These are phyloP conservation scores for Porites rus DNA, from an alignment of 92 coral and sea anemone genomes.

Conservation along the genomic window DNA sequence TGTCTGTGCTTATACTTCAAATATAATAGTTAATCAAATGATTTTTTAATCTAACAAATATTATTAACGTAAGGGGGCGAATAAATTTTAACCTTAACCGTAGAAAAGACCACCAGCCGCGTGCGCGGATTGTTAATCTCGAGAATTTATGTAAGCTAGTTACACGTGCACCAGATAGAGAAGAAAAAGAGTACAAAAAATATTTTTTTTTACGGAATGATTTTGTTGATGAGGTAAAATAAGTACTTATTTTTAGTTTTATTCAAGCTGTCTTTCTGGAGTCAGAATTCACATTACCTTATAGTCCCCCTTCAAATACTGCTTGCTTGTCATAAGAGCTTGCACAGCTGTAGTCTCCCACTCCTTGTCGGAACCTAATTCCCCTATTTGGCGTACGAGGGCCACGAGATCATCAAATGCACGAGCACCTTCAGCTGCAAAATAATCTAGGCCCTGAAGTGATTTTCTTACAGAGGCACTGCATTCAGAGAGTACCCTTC, in stretches of 20 bases:
- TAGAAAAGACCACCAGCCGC: background rate
- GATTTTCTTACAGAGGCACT: constrained; percentile 51
- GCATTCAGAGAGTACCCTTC: constrained; percentile 47
- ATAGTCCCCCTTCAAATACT: constrained; percentile 25
- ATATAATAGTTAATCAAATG: constrained; percentile 2
- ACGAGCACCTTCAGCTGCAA: constrained; percentile 47
- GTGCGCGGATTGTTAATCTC: background rate
- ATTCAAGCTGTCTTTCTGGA: background rate
- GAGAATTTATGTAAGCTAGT: background rate
- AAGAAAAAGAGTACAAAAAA: background rate
- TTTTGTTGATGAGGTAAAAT: background rate
- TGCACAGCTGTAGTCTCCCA: background rate
- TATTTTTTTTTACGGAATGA: background rate
- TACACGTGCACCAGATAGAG: background rate
- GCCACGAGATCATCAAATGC: too few relatives aligned
- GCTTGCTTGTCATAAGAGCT: constrained; percentile 18
- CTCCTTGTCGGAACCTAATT: constrained; percentile 6
- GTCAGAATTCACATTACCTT: constrained; percentile 3
- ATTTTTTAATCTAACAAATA: background rate
- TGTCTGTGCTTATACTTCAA: background rate
- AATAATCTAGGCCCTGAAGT: constrained; percentile 54
- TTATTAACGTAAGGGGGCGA: background rate
- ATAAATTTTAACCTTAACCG: background rate
- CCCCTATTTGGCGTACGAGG: background rate
- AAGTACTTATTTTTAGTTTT: background rate